Base-by-base conservation (phyloP, 2,888 invertebrate species). In the Oxytorus armatus region DNA sequence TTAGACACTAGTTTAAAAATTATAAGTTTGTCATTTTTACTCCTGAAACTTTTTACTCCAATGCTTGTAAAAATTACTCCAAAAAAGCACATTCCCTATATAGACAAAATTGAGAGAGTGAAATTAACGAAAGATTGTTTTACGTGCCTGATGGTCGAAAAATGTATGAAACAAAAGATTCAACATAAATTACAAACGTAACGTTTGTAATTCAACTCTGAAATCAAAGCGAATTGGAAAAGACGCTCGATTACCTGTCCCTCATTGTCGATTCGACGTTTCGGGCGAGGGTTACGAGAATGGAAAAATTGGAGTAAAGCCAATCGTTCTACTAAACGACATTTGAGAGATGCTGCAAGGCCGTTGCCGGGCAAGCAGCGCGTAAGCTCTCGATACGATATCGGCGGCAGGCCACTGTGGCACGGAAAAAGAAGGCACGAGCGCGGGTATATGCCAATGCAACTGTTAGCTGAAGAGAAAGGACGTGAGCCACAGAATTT, bases 281-380 rank as follows among this genome's bases (percentile, higher is more conserved):
- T 39, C 23, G 11, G 25, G 33, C 8, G 36, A 21, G 18, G 47
- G 55, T 8, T 36, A 51, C 42, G 21, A 44, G 65, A 59, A 51
- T n/a, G n/a, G n/a, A 73, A 61, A 66, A 76, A 72, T 77, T 80
- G 76, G 80, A 76, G 72, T 68, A 76, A 61, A 36, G 76, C 76
- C 76, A 80, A 77, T 77, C 73, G 80, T 8, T 80, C 80, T 42
- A 80, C 76, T 80, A 77, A 80, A 80, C 80, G 80, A 80, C 73
- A 80, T 76, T 80, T 63, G 61, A 76, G 63, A 36, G 61, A 39
- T 36, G 68, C 25, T 68, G 80, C 76, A 80, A 80, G 77, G 80
- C 61, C 80, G 80, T 80, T 80, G 80, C 80, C 63, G 76, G 76
- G 79, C 61, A 79, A 77, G 80, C 63, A 72, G 53, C 76, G 76